These are phyloP conservation scores for Quadroppia sp. DNA, from an alignment of 2,888 invertebrate species.

Conservation along the genomic window DNA sequence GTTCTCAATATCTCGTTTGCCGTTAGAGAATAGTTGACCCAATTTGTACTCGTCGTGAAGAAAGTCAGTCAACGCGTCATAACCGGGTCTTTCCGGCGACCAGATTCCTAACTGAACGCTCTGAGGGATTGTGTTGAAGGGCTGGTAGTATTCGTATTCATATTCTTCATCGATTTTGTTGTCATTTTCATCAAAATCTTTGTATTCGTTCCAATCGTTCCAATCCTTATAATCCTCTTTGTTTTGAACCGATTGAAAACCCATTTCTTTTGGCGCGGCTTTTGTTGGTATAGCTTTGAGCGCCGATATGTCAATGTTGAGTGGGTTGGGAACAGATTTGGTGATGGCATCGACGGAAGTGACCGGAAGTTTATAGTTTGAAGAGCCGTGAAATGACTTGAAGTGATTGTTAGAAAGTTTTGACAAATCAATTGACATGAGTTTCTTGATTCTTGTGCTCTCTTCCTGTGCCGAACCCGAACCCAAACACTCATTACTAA, in stretches of 20 bases:
- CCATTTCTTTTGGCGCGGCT: background rate
- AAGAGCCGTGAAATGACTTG: background rate
- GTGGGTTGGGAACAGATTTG: background rate
- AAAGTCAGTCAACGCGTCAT: constrained; percentile 32
- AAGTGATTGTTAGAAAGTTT: constrained; percentile 1
- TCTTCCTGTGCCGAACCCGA: background rate
- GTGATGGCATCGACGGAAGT: background rate
- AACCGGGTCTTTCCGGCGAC: constrained; percentile 29
- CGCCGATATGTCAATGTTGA: constrained; percentile 32
- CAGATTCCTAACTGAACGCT: constrained; percentile 6
- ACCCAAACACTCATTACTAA: constrained; percentile 13
- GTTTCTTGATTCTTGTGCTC: background rate
- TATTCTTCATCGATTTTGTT: background rate
- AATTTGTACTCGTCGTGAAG: constrained; percentile 24
- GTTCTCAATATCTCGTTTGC: constrained; percentile 26
- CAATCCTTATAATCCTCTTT: background rate
- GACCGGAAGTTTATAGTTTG: background rate
- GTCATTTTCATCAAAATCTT: background rate
- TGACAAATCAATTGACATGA: constrained; percentile 33
- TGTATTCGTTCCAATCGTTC: background rate
- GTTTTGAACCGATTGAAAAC: background rate
- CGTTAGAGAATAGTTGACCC: background rate
- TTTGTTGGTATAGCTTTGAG: background rate
- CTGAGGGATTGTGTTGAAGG: constrained; percentile 22
- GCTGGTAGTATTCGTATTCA: constrained; percentile 13